These are phyloP conservation scores for Notarius quadriscutis DNA, from an alignment of 2,113 vertebrate species.

Conservation along the genomic window DNA sequence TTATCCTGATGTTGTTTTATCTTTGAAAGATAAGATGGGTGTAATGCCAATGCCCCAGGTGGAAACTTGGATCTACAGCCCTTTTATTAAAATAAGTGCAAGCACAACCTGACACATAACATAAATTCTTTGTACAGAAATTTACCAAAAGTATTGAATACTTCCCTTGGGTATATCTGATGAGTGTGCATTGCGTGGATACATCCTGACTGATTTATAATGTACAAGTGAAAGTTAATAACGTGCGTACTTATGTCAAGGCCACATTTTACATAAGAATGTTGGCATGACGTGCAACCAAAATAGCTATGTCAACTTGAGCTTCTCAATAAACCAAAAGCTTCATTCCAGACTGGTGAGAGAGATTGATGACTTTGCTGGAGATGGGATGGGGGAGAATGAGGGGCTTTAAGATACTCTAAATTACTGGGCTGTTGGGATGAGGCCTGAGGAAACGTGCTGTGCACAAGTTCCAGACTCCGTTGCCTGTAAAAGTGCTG, in stretches of 20 bases:
- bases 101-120: conserved; percentile 36
- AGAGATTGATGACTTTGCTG: conserved; percentile 54
- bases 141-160: conserved; percentile 4
- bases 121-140: neutral
- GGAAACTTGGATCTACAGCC: neutral
- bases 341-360: conserved; percentile 40
- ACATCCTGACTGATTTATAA: conserved; percentile 49
- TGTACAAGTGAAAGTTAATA: conserved; percentile 44
- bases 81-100: neutral
- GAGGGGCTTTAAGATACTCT: conserved; percentile 36
- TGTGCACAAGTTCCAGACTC: conserved; percentile 30
- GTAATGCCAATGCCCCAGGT: neutral
- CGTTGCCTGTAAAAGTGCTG: conserved; percentile 47
- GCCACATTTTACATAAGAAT: conserved; percentile 39
- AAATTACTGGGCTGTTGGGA: conserved; percentile 49
- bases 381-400: conserved; percentile 10
- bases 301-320: conserved; percentile 51
- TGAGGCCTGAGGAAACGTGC: conserved; percentile 48
- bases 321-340: conserved; percentile 48
- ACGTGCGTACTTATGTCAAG: conserved; percentile 44
- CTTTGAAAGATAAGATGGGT: neutral
- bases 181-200: conserved; percentile 35
- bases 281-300: conserved; percentile 33
- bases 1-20: neutral
- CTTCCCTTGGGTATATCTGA: conserved; percentile 33